Base-by-base conservation (phyloP, 2,797 vertebrate species). In the Danio jaintianensis region DNA sequence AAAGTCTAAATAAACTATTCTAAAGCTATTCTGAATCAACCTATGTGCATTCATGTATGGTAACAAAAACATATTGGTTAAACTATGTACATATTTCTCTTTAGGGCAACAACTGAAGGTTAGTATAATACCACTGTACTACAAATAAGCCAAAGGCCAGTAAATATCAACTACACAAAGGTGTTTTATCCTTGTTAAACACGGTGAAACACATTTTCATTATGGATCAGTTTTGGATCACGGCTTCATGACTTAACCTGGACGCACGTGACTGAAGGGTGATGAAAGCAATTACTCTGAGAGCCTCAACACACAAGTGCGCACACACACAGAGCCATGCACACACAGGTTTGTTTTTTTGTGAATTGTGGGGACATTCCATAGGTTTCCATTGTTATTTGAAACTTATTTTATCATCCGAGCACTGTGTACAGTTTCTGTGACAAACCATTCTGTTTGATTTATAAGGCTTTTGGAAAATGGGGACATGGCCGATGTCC, bases 61-160 rank as follows among this genome's bases (percentile, higher is more conserved):
- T n/a, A n/a, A n/a, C n/a, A n/a, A n/a, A n/a, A n/a, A n/a, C n/a
- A n/a, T n/a, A n/a, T n/a, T n/a, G 29, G 29, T 29, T 29, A 29
- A 29, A 29, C 3, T 29, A 29, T 1, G 29, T 29, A 29, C 29
- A 29, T 29, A 29, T 1, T 29, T 29, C 29, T 29, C 29, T 29
- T 29, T 29, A 29, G 29, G 29, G 29, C 29, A 29, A 29, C 29
- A n/a, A 55, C 78, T 81, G 81, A 82, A 87, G 85, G 79, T 81
- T 67, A 53, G 63, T 88, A 85, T 84, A 74, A 72, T 84, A 81
- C 71, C 86, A 73, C 70, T 92, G 90, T 90, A 85, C 93, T 90
- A 87, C 87, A 86, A 69, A 88, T 15, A 85, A 58, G 78, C 87
- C 90, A 89, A 87, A 89, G 89, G 87, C 82, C 89, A 89, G 87